phyloP scores from a whole-genome alignment of 2,797 vertebrate genomes.

The Parauchenoglanis punctatus region DNA sequence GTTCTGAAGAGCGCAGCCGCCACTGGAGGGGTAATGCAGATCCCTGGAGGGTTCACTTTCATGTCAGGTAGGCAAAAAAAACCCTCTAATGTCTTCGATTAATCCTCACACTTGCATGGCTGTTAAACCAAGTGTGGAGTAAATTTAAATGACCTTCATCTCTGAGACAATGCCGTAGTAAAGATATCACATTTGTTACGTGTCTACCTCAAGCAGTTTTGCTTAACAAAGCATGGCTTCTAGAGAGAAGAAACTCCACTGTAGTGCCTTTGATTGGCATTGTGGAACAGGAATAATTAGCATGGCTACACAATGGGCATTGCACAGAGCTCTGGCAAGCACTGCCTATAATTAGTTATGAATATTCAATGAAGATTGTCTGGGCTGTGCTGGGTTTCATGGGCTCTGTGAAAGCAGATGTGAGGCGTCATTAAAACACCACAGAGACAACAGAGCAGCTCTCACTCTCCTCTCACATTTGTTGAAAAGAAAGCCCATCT shows the following conservation, averaged over 20 bases:
- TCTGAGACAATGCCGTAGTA: not conserved
- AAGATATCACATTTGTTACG: not conserved
- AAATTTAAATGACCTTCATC: not conserved
- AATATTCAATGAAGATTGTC: conserved; percentile 74
- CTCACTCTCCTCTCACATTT: not conserved
- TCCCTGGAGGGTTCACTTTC: conserved; percentile 92
- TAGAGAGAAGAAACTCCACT: conserved; percentile 57
- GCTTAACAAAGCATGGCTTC: conserved; percentile 60
- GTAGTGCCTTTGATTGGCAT: conserved; percentile 69
- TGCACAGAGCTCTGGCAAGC: conserved; percentile 60
- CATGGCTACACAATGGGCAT: conserved; percentile 68
- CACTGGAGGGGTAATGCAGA: conserved; percentile 90
- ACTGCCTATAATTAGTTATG: conserved; percentile 71
- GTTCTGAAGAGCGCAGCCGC: conserved; percentile 88
- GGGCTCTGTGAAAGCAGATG: conserved; percentile 57
- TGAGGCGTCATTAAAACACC: conserved; percentile 60
- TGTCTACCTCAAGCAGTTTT: conserved; percentile 48
- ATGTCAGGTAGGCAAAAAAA: conserved; percentile 85
- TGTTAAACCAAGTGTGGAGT: not conserved
- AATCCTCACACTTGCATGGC: not conserved
- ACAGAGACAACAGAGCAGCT: conserved; percentile 20
- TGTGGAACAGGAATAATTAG: conserved; percentile 71
- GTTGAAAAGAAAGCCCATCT: not conserved
- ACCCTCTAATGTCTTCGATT: not conserved
- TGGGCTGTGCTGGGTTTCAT: conserved; percentile 56